Percentiles rank a stretch among this genome's conserved stretches.
These are phyloP conservation scores for Gyrodactylus bullatarudis DNA, from an alignment of 1,140 invertebrate genomes.

Conservation along the genomic window DNA sequence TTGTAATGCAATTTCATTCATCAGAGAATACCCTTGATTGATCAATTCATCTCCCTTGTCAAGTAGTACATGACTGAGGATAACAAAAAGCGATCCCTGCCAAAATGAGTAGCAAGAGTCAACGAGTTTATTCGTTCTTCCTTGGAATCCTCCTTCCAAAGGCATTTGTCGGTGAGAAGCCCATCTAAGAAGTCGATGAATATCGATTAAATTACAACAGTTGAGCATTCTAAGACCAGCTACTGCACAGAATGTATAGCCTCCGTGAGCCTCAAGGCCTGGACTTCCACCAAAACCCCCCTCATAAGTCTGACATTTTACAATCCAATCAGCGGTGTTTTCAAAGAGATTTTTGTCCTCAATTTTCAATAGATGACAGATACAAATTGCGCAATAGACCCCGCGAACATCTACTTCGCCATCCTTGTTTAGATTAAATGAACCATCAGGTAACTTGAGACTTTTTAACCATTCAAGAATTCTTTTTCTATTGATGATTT, in stretches of 20 bases:
- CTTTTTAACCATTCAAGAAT: slow-evolving; percentile 40
- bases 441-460: slow-evolving; percentile 43
- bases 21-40: background rate
- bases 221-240: slow-evolving; percentile 48
- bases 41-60: background rate
- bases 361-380: slow-evolving; percentile 52
- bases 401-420: slow-evolving; percentile 81
- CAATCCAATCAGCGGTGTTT: slow-evolving; percentile 54
- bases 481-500: slow-evolving; percentile 39
- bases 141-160: slow-evolving; percentile 53
- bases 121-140: slow-evolving; percentile 74
- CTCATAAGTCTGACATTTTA: slow-evolving; percentile 38
- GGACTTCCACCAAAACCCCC: slow-evolving; percentile 76
- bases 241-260: slow-evolving; percentile 79
- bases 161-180: slow-evolving; percentile 51
- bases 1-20: background rate
- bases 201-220: slow-evolving; percentile 39
- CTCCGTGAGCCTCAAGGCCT: slow-evolving; percentile 82
- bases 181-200: slow-evolving; percentile 43
- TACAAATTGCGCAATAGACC: slow-evolving; percentile 60
- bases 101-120: slow-evolving; percentile 96
- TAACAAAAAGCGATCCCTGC: slow-evolving; percentile 35
- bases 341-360: slow-evolving; percentile 40
- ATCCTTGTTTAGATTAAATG: slow-evolving; percentile 52
- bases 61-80: background rate